A percentile compares a stretch with the other conserved stretches of the same genome.
Conservation (phyloP, 2,888 invertebrate genomes). For the Xylophagus ater region DNA sequence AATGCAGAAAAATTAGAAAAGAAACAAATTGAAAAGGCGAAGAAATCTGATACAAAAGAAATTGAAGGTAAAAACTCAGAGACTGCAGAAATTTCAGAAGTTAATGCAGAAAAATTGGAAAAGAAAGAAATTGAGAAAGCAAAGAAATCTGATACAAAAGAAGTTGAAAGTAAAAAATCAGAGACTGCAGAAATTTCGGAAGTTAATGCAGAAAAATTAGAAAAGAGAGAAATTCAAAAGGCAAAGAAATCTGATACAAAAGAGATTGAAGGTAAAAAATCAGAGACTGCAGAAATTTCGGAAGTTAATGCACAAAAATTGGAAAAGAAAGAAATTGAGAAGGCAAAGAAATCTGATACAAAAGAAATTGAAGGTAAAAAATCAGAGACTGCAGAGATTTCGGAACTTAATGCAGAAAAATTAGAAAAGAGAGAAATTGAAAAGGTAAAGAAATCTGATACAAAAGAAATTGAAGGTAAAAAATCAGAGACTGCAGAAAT, state of each 20-base stretch:
- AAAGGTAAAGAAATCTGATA: not conserved
- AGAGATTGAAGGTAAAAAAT: constrained; percentile 1
- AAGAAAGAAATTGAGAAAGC: constrained; percentile 4
- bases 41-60: constrained; percentile 7
- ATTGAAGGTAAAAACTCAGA: constrained; percentile 8
- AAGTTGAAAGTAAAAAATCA: constrained; percentile 5
- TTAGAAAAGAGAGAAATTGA: not conserved
- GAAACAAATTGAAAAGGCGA: constrained; percentile 21
- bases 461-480: constrained; percentile 1
- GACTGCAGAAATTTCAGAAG: constrained; percentile 12
- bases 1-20: not conserved
- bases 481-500: constrained; percentile 14
- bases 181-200: constrained; percentile 1
- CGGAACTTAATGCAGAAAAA: constrained; percentile 2
- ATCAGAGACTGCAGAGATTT: too few species aligned
- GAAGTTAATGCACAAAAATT: constrained; percentile 1
- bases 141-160: constrained; percentile 5
- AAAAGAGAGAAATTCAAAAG: constrained; percentile 6
- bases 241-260: not conserved
- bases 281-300: not conserved
- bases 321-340: constrained; percentile 14
- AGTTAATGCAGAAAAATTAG: not conserved
- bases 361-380: constrained; percentile 15
- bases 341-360: constrained; percentile 20
- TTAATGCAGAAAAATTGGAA: constrained; percentile 1